These are phyloP conservation scores for Hyposoter didymator DNA, from an alignment of 2,888 invertebrate species.

Conservation along the genomic window DNA sequence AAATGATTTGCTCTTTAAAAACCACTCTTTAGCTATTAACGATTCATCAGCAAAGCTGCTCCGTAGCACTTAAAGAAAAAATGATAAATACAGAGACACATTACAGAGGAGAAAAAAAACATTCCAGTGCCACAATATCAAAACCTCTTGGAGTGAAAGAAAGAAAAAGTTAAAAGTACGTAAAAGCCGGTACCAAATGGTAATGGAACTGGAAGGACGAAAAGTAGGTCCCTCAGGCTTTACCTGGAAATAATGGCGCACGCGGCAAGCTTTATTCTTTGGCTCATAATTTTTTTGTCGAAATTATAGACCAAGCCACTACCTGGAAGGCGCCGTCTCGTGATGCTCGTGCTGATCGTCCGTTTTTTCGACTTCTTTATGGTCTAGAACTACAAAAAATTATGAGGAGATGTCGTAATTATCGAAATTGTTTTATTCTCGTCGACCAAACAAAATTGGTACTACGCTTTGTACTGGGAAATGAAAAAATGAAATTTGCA, in stretches of 20 bases:
- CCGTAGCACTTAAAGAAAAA: background rate
- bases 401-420: conserved; percentile 43
- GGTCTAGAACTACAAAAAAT: conserved; percentile 41
- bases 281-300: conserved; percentile 54
- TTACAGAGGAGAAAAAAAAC: conserved; percentile 12
- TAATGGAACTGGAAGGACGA: conserved; percentile 49
- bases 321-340: conserved; percentile 65
- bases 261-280: conserved; percentile 59
- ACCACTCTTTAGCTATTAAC: background rate
- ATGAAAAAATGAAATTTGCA: background rate
- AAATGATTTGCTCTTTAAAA: background rate
- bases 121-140: background rate
- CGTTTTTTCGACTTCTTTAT: conserved; percentile 2
- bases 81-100: conserved; percentile 8
- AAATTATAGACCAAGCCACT: conserved; percentile 65
- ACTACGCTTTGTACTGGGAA: conserved; percentile 1
- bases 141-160: background rate
- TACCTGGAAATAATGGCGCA: conserved; percentile 44
- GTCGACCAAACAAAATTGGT: conserved; percentile 46
- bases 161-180: conserved; percentile 42
- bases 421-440: conserved; percentile 45
- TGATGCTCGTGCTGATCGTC: conserved; percentile 34
- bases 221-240: conserved; percentile 64
- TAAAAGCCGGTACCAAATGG: conserved; percentile 59
- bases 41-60: background rate